Evolutionary conservation across 2,888 invertebrate genomes (phyloP).

Genomic region (Philhelius pedissequus): DNA sequence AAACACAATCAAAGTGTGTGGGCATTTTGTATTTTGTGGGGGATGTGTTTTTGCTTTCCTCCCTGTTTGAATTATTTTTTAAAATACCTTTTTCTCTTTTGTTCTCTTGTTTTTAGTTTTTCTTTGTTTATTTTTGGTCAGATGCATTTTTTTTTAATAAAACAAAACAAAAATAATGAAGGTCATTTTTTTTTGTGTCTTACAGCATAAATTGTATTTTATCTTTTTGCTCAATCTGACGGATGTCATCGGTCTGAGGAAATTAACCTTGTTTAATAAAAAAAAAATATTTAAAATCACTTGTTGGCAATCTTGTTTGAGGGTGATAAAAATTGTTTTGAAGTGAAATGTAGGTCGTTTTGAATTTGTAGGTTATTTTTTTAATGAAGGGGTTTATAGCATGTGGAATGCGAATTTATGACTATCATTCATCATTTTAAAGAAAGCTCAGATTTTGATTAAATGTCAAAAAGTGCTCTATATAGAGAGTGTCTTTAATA

Average conservation of each 20-base stretch:
- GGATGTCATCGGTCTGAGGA: not conserved
- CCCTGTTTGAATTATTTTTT: not conserved
- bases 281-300: not conserved
- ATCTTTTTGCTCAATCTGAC: not conserved
- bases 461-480: too few species aligned
- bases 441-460: too few species aligned
- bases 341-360: not conserved
- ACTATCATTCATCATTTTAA: too few species aligned
- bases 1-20: conserved; percentile 42
- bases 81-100: not conserved
- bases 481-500: too few species aligned
- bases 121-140: conserved; percentile 6
- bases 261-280: conserved; percentile 10
- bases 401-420: not conserved
- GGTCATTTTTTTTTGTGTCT: not conserved
- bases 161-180: not conserved
- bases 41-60: conserved; percentile 7
- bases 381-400: not conserved
- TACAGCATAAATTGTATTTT: not conserved
- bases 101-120: not conserved
- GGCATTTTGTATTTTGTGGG: conserved; percentile 1
- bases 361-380: too few species aligned
- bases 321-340: not conserved
- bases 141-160: conserved; percentile 20
- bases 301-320: not conserved